phyloP scores from a whole-genome alignment of 2,797 vertebrate species.

The Poecilia picta region DNA sequence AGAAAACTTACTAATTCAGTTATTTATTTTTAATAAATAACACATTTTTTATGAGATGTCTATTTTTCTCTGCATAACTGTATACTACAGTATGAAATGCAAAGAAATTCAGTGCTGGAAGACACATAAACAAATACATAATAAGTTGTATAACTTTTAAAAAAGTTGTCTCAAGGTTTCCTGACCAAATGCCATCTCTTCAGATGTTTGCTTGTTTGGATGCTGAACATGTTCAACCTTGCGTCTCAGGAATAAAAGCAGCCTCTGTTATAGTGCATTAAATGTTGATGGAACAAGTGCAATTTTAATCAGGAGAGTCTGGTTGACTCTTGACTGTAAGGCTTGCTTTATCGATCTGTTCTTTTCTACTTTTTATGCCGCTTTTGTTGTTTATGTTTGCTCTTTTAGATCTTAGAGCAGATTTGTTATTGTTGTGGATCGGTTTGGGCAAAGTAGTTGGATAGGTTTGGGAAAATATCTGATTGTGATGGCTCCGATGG shows the following conservation, averaged over 20 bases:
- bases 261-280: background rate
- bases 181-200: background rate
- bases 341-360: background rate
- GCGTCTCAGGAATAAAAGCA: background rate
- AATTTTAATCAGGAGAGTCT: constrained; percentile 1
- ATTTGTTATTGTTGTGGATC: background rate
- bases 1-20: background rate
- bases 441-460: constrained; percentile 2
- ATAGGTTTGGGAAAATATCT: background rate
- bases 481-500: background rate
- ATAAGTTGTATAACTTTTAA: background rate
- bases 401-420: background rate
- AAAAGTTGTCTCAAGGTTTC: background rate
- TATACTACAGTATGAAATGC: background rate
- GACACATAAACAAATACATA: background rate
- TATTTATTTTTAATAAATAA: background rate
- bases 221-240: background rate
- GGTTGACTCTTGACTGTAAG: constrained; percentile 2
- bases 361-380: background rate
- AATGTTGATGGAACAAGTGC: background rate
- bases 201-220: background rate
- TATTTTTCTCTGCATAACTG: background rate
- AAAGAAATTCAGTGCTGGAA: background rate
- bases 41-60: background rate
- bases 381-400: background rate